Conservation (phyloP, 2,113 vertebrate genomes). For the Lycocorax pyrrhopterus region DNA sequence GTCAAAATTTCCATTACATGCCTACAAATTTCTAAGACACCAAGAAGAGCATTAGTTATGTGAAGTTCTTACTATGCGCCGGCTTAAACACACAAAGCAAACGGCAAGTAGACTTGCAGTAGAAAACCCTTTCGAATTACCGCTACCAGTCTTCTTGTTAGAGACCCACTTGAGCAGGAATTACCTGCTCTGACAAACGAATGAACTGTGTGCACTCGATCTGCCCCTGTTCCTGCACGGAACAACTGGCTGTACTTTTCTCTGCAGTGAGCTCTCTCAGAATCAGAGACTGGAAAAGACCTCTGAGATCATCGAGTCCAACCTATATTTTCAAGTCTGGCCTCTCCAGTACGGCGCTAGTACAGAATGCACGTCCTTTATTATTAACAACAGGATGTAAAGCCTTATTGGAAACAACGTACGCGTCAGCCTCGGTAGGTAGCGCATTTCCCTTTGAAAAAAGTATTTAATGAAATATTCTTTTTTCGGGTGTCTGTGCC, state of each 20-base stretch:
- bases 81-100: not conserved
- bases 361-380: rapidly evolving
- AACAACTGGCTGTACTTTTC: too few relatives aligned
- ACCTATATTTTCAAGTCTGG: not conserved
- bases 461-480: rapidly evolving
- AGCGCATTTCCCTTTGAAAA: rapidly evolving
- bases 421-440: rapidly evolving
- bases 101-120: rapidly evolving
- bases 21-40: not conserved
- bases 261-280: not conserved
- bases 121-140: not conserved
- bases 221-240: not conserved
- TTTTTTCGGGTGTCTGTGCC: rapidly evolving
- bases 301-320: not conserved
- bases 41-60: rapidly evolving
- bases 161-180: not conserved
- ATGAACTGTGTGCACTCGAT: rapidly evolving
- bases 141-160: not conserved
- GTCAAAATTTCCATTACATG: not conserved
- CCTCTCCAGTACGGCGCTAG: not conserved
- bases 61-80: rapidly evolving
- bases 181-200: not conserved
- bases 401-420: not conserved
- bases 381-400: not conserved
- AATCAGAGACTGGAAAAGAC: not conserved